These are phyloP conservation scores for Sebastes matsubarae DNA, from an alignment of 2,797 vertebrate genomes.

Conservation along the genomic window DNA sequence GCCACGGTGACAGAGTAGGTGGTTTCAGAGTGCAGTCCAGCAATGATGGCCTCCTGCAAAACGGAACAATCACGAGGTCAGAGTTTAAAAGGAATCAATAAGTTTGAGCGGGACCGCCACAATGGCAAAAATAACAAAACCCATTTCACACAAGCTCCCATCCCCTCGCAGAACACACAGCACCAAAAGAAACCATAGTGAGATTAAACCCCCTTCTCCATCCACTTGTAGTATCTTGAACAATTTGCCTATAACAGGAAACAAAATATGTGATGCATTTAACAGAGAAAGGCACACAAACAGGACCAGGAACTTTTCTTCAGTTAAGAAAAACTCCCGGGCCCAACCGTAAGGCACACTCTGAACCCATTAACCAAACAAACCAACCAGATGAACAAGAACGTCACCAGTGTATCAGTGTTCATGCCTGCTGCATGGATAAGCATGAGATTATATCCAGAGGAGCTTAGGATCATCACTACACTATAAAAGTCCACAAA, in stretches of 20 bases:
- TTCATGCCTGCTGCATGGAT: slow-evolving; percentile 62
- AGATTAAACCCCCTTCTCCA: slow-evolving; percentile 44
- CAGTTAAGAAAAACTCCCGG: slow-evolving; percentile 63
- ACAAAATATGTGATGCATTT: slow-evolving; percentile 29
- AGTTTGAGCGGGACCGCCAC: slow-evolving; percentile 4
- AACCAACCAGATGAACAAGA: slow-evolving; percentile 67
- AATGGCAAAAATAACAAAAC: not conserved
- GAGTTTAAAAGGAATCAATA: slow-evolving; percentile 21
- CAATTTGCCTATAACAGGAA: slow-evolving; percentile 33
- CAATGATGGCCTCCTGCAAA: slow-evolving; percentile 90
- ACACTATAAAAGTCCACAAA: slow-evolving; percentile 19
- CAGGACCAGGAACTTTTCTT: slow-evolving; percentile 68
- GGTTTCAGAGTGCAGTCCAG: slow-evolving; percentile 92
- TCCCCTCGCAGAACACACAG: slow-evolving; percentile 53
- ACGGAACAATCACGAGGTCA: slow-evolving; percentile 32
- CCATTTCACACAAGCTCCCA: slow-evolving; percentile 56
- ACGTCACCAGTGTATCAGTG: slow-evolving; percentile 76
- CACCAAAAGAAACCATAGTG: slow-evolving; percentile 43
- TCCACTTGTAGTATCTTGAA: slow-evolving; percentile 24
- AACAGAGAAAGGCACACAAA: slow-evolving; percentile 50
- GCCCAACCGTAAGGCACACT: slow-evolving; percentile 52
- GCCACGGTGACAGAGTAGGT: slow-evolving; percentile 96
- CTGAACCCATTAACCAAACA: slow-evolving; percentile 68
- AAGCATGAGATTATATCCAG: slow-evolving; percentile 46
- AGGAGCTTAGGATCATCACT: slow-evolving; percentile 42